Conservation (phyloP, 2,888 invertebrate species). For the Agrotis exclamationis region DNA sequence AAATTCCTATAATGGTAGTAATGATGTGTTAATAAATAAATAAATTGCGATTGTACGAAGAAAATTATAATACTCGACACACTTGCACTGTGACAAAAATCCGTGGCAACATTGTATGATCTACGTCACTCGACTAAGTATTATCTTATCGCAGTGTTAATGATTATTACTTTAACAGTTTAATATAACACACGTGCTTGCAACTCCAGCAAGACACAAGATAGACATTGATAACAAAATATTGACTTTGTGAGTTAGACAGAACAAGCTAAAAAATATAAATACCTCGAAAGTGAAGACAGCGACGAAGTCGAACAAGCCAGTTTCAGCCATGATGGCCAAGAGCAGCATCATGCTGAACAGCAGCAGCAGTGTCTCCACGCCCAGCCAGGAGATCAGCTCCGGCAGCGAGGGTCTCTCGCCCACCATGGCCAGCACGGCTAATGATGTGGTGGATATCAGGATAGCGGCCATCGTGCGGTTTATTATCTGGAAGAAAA, state of each 20-base stretch:
- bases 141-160: slow-evolving; percentile 29
- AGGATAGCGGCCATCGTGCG: slow-evolving; percentile 96
- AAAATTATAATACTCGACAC: too few species aligned
- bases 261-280: too few species aligned
- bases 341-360: slow-evolving; percentile 98
- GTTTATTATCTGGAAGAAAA: slow-evolving; percentile 93
- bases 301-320: slow-evolving; percentile 96
- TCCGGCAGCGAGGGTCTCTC: slow-evolving; percentile 95
- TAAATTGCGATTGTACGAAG: too few species aligned
- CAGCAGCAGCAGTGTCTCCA: slow-evolving; percentile 94
- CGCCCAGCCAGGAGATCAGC: slow-evolving; percentile 96
- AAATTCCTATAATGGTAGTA: too few species aligned
- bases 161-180: slow-evolving; percentile 27
- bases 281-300: slow-evolving; percentile 94
- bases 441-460: slow-evolving; percentile 94
- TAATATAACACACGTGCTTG: slow-evolving; percentile 25
- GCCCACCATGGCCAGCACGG: slow-evolving; percentile 93
- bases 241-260: neutral
- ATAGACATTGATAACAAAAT: neutral
- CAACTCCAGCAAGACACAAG: neutral
- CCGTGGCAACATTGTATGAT: neutral
- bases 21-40: too few species aligned
- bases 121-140: slow-evolving; percentile 16
- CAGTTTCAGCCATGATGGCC: slow-evolving; percentile 96
- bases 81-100: too few species aligned